Percentiles rank a stretch among this genome's conserved stretches.
Evolutionary conservation across 2,888 invertebrate species (phyloP).

Genomic region (Lapara coniferarum): DNA sequence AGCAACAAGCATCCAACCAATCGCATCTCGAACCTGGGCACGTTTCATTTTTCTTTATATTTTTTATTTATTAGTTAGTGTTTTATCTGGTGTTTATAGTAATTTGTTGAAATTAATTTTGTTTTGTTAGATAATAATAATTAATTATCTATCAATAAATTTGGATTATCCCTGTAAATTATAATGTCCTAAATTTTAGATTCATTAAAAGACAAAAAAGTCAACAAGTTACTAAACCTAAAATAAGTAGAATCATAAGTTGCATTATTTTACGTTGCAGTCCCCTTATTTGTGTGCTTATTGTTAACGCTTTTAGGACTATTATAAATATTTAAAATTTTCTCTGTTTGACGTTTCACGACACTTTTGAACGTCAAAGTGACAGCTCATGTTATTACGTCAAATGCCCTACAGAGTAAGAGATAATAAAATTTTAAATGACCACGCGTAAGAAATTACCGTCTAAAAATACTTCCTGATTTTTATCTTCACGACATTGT

Average conservation of each 20-base stretch:
- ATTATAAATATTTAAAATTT: neutral
- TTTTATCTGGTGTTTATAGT: slow-evolving; percentile 46
- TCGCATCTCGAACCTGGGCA: slow-evolving; percentile 97
- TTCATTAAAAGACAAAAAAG: neutral
- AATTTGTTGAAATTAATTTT: slow-evolving; percentile 40
- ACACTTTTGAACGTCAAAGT: slow-evolving; percentile 18
- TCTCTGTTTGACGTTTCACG: neutral
- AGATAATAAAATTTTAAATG: slow-evolving; percentile 61
- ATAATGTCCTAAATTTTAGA: neutral
- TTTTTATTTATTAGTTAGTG: slow-evolving; percentile 72
- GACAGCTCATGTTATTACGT: slow-evolving; percentile 37
- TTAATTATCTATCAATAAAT: neutral
- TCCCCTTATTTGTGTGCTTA: slow-evolving; percentile 34
- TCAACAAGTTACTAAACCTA: slow-evolving; percentile 4
- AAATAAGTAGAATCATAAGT: slow-evolving; percentile 20
- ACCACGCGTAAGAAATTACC: slow-evolving; percentile 57
- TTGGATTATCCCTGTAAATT: neutral
- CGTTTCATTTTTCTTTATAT: slow-evolving; percentile 86
- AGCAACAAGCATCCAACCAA: slow-evolving; percentile 89
- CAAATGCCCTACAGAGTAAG: slow-evolving; percentile 44
- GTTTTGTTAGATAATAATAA: neutral
- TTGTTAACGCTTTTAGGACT: slow-evolving; percentile 9
- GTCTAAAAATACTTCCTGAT: slow-evolving; percentile 61
- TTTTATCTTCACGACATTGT: slow-evolving; percentile 62
- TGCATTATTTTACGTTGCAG: slow-evolving; percentile 48